Evolutionary conservation across 2,113 vertebrate genomes (phyloP).

Genomic region (Corynorhinus townsendii): DNA sequence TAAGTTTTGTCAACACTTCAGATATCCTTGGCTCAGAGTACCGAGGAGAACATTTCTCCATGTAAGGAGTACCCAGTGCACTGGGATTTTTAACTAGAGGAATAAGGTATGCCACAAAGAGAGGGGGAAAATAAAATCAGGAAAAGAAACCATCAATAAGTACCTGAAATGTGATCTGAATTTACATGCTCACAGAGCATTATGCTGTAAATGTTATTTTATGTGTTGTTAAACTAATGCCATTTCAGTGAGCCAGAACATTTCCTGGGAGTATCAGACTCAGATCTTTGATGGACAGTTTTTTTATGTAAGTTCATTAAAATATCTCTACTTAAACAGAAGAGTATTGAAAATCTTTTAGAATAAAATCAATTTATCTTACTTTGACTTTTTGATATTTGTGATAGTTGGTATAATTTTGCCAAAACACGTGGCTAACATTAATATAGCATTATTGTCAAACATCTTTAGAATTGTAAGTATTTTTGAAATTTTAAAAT

Average conservation of each 20-base stretch:
- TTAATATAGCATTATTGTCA: neutral
- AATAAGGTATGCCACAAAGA: neutral
- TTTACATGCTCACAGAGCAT: neutral
- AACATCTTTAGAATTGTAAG: neutral
- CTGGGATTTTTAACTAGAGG: neutral
- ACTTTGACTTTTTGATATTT: neutral
- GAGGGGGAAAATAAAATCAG: neutral
- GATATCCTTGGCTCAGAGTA: neutral
- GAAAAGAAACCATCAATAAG: neutral
- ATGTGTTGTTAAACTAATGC: neutral
- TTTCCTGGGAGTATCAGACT: neutral
- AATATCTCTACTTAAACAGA: neutral
- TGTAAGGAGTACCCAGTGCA: neutral
- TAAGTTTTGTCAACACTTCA: neutral
- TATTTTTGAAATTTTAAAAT: neutral
- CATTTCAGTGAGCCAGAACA: neutral
- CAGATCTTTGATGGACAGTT: neutral
- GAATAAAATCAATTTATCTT: neutral
- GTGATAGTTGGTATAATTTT: neutral
- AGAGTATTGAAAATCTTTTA: neutral
- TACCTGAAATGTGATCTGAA: neutral
- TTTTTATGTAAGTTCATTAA: neutral
- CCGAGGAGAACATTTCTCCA: neutral
- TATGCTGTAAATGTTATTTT: neutral
- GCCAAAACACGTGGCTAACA: neutral